Base-by-base conservation (phyloP, 2,113 vertebrate genomes). In the Sterna hirundo region DNA sequence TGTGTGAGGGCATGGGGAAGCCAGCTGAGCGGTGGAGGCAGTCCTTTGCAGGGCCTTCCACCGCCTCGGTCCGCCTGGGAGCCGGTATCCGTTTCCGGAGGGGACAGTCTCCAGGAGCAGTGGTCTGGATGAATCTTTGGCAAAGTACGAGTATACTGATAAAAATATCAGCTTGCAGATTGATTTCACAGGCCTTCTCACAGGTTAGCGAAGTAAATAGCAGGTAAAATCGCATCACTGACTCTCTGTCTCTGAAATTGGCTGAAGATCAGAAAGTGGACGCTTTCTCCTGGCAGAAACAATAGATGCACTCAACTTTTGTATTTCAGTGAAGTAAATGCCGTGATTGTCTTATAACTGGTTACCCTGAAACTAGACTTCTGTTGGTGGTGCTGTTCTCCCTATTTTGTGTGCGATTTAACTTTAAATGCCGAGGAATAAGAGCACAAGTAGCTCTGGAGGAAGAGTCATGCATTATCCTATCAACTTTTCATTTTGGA, bases 341-440 rank as follows among this genome's bases (percentile, higher is more conserved):
- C 82, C 3, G 11, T 74, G 54, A 57, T 86, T 88, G 89, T 94
- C 78, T 95, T 79, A 13, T 61, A 80, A 64, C 44, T 85, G 80
- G 64, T 83, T 94, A 95, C 64, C 75, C 82, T 85, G 82, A 87
- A 91, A 88, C 84, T 68, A 86, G 52, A 91, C 91, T 96, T 91
- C 95, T 94, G 90, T 88, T 96, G 96, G 96, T 96, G 96, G 96
- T 97, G 96, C 95, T 97, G 88, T 96, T 96, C 90, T 96, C 90
- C 94, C 71, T 97, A 5, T 69, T 96, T 97, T 94, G 85, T 55
- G 57, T 90, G 70, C 1, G 4, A 55, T 95, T 94, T 85, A 86
- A 72, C 74, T 93, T 91, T 11, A 93, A 93, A 80, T 86, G 44
- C 34, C 49, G 44, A 81, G 65, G 61, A 96, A 38, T n/a, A 84